These are phyloP conservation scores for Syngnathus scovelli DNA, from an alignment of 2,113 vertebrate genomes.

Conservation along the genomic window DNA sequence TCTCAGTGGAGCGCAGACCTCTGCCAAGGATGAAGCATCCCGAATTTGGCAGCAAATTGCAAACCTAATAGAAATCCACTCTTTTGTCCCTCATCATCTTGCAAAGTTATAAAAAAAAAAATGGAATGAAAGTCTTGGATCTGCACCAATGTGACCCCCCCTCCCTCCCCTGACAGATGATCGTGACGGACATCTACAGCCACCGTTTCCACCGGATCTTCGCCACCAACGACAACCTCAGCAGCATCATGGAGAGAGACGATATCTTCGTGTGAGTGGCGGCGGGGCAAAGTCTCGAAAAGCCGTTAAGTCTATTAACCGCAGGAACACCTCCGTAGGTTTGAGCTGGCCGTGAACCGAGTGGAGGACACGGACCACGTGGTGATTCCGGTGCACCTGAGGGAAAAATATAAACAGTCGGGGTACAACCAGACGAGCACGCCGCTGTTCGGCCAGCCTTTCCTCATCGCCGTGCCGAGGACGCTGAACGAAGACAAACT, in stretches of 20 bases:
- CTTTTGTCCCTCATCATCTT: neutral
- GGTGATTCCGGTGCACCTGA: conserved; percentile 91
- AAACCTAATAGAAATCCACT: neutral
- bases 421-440: conserved; percentile 93
- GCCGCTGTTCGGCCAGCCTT: conserved; percentile 91
- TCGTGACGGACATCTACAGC: conserved; percentile 99
- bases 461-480: conserved; percentile 91
- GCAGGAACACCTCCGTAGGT: conserved; percentile 25
- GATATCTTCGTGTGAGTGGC: conserved; percentile 95
- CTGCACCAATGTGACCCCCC: neutral
- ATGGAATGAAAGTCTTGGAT: neutral
- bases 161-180: conserved; percentile 60
- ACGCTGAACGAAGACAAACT: conserved; percentile 93
- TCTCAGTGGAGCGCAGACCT: neutral
- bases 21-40: neutral
- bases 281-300: too few relatives aligned
- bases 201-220: conserved; percentile 98
- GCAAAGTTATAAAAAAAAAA: neutral
- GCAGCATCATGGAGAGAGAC: conserved; percentile 97
- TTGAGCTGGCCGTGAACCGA: conserved; percentile 83
- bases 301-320: neutral
- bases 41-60: neutral
- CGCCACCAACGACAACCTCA: conserved; percentile 92
- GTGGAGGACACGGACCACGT: conserved; percentile 92
- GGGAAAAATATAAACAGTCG: conserved; percentile 93